Base-by-base conservation (phyloP, 1,140 invertebrate species). In the Bombus difficillimus region DNA sequence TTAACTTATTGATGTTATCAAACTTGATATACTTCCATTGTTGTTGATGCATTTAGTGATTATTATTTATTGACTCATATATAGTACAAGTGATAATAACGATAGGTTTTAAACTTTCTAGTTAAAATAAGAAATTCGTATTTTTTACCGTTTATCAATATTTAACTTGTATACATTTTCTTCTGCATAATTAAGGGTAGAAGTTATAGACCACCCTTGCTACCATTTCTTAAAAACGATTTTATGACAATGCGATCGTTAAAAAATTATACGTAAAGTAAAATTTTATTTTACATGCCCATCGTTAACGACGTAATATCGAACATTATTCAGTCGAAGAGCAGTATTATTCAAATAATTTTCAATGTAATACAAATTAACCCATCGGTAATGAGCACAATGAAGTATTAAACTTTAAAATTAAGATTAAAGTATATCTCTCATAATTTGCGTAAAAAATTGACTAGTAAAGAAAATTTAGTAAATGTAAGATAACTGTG, bases 51-150 rank as follows among this genome's bases (percentile, higher is more conserved):
- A 83, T 71, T 89, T 89, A 89, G 74, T 72, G 34, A 75, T 90
- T 81, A 87, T 83, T 79, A 75, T 89, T 89, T 85, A 82, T 84
- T 89, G 34, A 47, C 53, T 77, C 64, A 18, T 72, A 81, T 57
- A 85, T 88, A 86, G 72, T 75, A 89, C 66, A 83, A 66, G 84
- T 85, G 71, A 85, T 85, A 81, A 85, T 81, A 85, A 89, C 25
- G 66, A 84, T 90, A 85, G 78, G 88, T 90, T 90, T 77, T 71
- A 90, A 88, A 90, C 83, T 85, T 69, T 88, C 81, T 90, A 90
- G 88, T 86, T 75, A 83, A 76, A 87, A 81, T 85, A 82, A 86
- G 39, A 87, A 85, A 86, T 81, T 85, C 81, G 69, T 85, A 85
- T 81, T 85, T 85, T 85, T 85, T 85, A 81, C 83, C 64, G 41